Evolutionary conservation across 2,113 vertebrate genomes (phyloP), one percentile per base, ranked within the genome.

Genomic region (Trichechus manatus): DNA sequence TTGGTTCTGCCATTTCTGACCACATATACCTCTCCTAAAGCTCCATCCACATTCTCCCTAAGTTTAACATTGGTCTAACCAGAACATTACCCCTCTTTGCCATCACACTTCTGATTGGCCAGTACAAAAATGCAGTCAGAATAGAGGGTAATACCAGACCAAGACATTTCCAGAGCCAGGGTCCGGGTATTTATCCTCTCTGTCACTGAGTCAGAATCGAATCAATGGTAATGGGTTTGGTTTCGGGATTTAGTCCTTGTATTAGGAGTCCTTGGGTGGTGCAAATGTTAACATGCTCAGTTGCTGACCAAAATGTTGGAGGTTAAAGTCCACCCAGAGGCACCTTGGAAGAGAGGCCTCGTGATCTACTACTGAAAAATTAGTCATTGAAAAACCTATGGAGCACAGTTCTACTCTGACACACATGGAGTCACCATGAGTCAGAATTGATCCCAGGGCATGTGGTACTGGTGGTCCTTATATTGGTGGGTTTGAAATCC

Each of bases 1-100:
- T 64, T 93, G 80, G 15, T 70, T 94, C 39, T 91, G 53, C 72
- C 75, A 90, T 86, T 96, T 86, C 44, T 86, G 74, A 64, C n/a
- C 11, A 11, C 13, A 53, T 84, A 56, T 84, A 39, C 13, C 36
- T 78, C 61, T 68, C 47, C n/a, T 19, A 14, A 87, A 56, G 61
- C 47, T 92, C 44, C 25, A 50, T 23, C 33, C 11, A 47, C 31
- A 50, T 33, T 84, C 61, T 85, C 15, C 15, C 25, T 79, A 93
- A 84, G 50, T 68, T 93, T 89, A 89, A 70, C 42, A 44, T 42
- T 17, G 15, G 20, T 75, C 4, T 78, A 89, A 44, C 63, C 39
- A 72, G 27, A 72, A 59, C 8, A 53, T 59, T 80, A 84, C 20
- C n/a, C 20, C n/a, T 79, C 53, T n/a, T 72, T 61, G 33, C 86